These are phyloP conservation scores for Acanthisitta chloris DNA, from an alignment of 2,113 vertebrate species.

Conservation along the genomic window DNA sequence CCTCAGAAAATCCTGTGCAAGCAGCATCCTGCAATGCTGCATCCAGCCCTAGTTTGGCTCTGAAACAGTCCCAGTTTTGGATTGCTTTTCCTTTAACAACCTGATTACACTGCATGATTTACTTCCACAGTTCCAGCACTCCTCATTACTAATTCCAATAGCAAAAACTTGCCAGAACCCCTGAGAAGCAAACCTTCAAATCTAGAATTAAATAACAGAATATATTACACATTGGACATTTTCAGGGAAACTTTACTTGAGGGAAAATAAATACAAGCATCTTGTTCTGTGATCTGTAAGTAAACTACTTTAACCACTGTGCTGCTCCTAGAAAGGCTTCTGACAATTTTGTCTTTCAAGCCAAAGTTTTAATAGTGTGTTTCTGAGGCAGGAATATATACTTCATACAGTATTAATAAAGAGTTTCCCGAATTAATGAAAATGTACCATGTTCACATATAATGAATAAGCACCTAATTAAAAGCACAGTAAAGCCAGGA, in stretches of 20 bases:
- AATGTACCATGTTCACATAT: slow-evolving; percentile 62
- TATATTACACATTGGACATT: slow-evolving; percentile 53
- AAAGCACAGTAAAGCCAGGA: slow-evolving; percentile 64
- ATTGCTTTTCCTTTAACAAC: slow-evolving; percentile 18
- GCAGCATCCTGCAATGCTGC: not conserved
- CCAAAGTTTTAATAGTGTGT: slow-evolving; percentile 42
- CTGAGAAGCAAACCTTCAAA: slow-evolving; percentile 56
- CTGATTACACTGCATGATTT: slow-evolving; percentile 3
- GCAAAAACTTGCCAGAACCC: slow-evolving; percentile 54
- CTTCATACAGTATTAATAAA: slow-evolving; percentile 65
- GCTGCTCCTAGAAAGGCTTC: slow-evolving; percentile 62
- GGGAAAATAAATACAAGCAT: slow-evolving; percentile 50
- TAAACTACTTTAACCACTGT: slow-evolving; percentile 29
- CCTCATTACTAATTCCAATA: slow-evolving; percentile 66
- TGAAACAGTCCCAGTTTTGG: slow-evolving; percentile 19
- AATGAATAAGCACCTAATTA: slow-evolving; percentile 75
- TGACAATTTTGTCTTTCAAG: slow-evolving; percentile 49
- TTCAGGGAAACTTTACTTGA: slow-evolving; percentile 55
- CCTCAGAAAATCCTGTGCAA: not conserved
- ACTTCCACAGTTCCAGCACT: slow-evolving; percentile 41
- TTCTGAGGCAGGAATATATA: slow-evolving; percentile 39
- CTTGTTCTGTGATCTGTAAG: slow-evolving; percentile 44
- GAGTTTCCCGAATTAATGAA: slow-evolving; percentile 65
- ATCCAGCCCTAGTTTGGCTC: not conserved
- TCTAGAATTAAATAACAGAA: slow-evolving; percentile 57